Percentiles rank a stretch among this genome's conserved stretches.
These are phyloP conservation scores for Mechanitis mazaeus DNA, from an alignment of 2,888 invertebrate species.

Conservation along the genomic window DNA sequence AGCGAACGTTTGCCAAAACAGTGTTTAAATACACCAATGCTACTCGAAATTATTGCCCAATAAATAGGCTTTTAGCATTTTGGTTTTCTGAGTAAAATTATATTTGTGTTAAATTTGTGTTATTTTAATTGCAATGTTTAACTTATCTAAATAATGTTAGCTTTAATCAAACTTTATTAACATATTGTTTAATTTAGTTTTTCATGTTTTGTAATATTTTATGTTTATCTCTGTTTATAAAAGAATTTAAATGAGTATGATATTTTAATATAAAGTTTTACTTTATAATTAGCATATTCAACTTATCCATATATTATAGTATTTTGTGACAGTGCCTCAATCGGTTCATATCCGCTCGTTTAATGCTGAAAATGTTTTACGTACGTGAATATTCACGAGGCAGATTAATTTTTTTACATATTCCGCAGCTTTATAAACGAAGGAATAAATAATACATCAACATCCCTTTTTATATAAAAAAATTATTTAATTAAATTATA, in stretches of 20 bases:
- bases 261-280: neutral
- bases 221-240: too few relatives aligned
- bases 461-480: neutral
- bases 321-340: conserved; percentile 13
- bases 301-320: neutral
- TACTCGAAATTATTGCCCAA: conserved; percentile 14
- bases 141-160: too few relatives aligned
- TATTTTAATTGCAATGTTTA: too few relatives aligned
- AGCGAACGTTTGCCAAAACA: conserved; percentile 14
- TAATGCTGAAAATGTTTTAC: conserved; percentile 38
- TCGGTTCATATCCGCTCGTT: conserved; percentile 42
- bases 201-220: too few relatives aligned
- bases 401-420: conserved; percentile 8
- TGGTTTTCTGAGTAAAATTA: too few relatives aligned
- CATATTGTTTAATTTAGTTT: too few relatives aligned
- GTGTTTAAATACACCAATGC: conserved; percentile 7
- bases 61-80: conserved; percentile 1
- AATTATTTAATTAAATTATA: too few relatives aligned
- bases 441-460: too few relatives aligned
- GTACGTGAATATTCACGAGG: conserved; percentile 20
- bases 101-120: too few relatives aligned
- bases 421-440: too few relatives aligned
- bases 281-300: neutral
- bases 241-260: neutral
- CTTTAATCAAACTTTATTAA: too few relatives aligned